Base-by-base conservation (phyloP, 2,888 invertebrate species). In the Argynnis bischoffii region DNA sequence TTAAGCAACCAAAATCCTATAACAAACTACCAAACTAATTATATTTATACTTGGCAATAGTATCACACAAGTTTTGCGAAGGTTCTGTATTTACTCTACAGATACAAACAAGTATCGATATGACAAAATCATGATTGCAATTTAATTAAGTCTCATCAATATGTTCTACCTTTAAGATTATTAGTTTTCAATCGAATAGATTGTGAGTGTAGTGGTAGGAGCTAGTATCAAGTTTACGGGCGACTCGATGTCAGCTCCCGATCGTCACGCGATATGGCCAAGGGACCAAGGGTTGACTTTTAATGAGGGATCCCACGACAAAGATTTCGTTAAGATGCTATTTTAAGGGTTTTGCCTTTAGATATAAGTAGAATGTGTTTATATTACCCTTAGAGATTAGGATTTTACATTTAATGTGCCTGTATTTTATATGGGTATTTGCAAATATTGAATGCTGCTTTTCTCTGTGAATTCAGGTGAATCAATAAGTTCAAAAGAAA, bases 181-280 rank as follows among this genome's bases (percentile, higher is more conserved):
- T 51, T 61, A 61, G 60, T 61, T 61, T 51, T 14, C 48, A 35
- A 61, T 61, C 16, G 16, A 3, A 51, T 46, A 21, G 15, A n/a
- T n/a, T 51, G n/a, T 51, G 11, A 51, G 3, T 16, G 11, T 16
- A 51, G 11, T 14, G 14, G 18, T 55, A 55, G 16, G 50, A n/a
- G 50, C 21, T 31, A 55, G 55, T 55, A 68, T 70, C 65, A 68
- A 63, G 68, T 70, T 65, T 68, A 68, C 50, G 68, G 53, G 46
- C 61, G 70, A 65, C 61, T 69, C 69, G 76, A 78, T 80, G 80
- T 76, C 77, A 78, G 75, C 69, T 72, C 75, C 72, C 75, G 84
- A 85, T 83, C 80, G 81, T 79, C 83, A 83, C 76, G 76, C 79
- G 86, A 87, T 84, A 84, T 66, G 76, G 64, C 72, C 69, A 70